A percentile compares a stretch with the other conserved stretches of the same genome.
Evolutionary conservation across 2,797 vertebrate genomes (phyloP).

Genomic region (Limnodromus scolopaceus): DNA sequence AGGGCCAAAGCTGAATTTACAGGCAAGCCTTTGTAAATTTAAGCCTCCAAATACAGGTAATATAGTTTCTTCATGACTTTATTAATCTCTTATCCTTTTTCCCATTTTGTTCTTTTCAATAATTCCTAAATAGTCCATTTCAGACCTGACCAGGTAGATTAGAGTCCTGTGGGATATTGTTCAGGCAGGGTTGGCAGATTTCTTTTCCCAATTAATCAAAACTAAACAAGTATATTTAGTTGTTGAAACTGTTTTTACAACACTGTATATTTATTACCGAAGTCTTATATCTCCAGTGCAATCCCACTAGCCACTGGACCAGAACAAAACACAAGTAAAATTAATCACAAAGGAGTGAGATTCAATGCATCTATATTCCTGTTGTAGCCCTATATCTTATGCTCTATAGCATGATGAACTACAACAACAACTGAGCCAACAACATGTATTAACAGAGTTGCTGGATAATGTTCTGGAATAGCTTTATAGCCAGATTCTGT

Average conservation of each 20-base stretch:
- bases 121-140: background rate
- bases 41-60: background rate
- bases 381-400: background rate
- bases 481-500: background rate
- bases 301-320: background rate
- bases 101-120: background rate
- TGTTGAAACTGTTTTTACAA: background rate
- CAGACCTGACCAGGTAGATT: background rate
- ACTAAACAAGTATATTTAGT: background rate
- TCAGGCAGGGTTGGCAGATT: background rate
- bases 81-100: background rate
- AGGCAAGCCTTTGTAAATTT: background rate
- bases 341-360: background rate
- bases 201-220: background rate
- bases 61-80: background rate
- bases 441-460: accelerated
- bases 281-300: background rate
- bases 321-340: background rate
- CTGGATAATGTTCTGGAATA: background rate
- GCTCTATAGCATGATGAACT: background rate
- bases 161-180: background rate
- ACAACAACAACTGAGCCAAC: background rate
- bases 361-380: background rate
- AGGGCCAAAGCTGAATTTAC: background rate
- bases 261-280: background rate